Percentiles rank a stretch among this genome's conserved stretches.
Evolutionary conservation across 2,888 invertebrate genomes (phyloP).

Genomic region (Agriopis marginaria): DNA sequence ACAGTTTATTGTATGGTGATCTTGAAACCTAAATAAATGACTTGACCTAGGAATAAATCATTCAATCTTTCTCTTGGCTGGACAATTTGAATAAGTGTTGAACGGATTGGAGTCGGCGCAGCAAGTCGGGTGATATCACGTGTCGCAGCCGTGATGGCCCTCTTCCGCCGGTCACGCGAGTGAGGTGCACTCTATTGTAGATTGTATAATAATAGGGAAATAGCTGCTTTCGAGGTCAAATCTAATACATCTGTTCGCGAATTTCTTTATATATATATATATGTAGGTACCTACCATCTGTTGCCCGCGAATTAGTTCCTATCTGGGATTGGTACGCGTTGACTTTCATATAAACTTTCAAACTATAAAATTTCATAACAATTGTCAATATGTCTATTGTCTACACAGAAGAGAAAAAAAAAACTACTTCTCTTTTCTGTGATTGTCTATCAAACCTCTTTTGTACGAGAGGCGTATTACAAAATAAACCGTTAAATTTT

Average conservation of each 20-base stretch:
- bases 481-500: too few relatives aligned
- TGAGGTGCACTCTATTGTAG: slow-evolving; percentile 51
- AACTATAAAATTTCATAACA: too few relatives aligned
- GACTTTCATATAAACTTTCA: too few relatives aligned
- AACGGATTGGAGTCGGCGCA: slow-evolving; percentile 1
- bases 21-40: slow-evolving; percentile 8
- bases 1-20: neutral
- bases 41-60: slow-evolving; percentile 20
- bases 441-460: too few relatives aligned
- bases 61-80: slow-evolving; percentile 19
- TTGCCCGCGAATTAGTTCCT: too few relatives aligned
- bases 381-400: too few relatives aligned
- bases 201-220: slow-evolving; percentile 47
- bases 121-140: slow-evolving; percentile 30
- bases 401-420: too few relatives aligned
- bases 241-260: slow-evolving; percentile 50
- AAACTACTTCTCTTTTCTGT: too few relatives aligned
- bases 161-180: slow-evolving; percentile 58
- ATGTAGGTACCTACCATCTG: too few relatives aligned
- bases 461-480: too few relatives aligned
- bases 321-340: too few relatives aligned
- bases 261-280: slow-evolving; percentile 21
- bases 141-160: slow-evolving; percentile 51
- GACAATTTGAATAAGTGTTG: slow-evolving; percentile 25
- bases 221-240: slow-evolving; percentile 49